Conservation (phyloP, 2,888 invertebrate genomes). For the Lasioglossum morio region DNA sequence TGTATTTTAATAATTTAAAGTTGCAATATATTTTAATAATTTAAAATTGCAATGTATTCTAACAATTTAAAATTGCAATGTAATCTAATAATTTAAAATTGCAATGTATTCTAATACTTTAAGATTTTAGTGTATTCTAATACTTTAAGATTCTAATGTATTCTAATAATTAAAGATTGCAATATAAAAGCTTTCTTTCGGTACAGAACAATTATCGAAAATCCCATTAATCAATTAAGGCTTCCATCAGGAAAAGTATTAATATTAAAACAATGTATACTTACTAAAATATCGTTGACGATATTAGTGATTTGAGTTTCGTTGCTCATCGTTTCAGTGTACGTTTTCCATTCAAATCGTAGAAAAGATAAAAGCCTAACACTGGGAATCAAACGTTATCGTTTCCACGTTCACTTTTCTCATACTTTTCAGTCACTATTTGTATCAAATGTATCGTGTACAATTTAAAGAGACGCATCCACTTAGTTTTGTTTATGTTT, state of each 20-base stretch:
- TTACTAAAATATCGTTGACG: slow-evolving; percentile 89
- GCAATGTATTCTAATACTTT: too few relatives aligned
- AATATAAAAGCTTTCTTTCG: too few relatives aligned
- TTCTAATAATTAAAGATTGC: too few relatives aligned
- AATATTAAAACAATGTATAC: slow-evolving; percentile 67
- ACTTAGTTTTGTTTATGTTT: slow-evolving; percentile 41
- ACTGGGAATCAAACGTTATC: not conserved
- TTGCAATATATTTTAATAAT: too few relatives aligned
- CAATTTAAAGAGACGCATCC: slow-evolving; percentile 10
- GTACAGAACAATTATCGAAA: too few relatives aligned
- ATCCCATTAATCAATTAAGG: too few relatives aligned
- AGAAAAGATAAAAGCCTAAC: slow-evolving; percentile 7
- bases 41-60: too few relatives aligned
- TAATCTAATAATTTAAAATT: too few relatives aligned
- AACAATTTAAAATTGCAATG: too few relatives aligned
- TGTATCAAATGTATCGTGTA: not conserved
- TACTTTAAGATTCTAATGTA: too few relatives aligned
- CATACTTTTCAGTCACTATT: slow-evolving; percentile 22
- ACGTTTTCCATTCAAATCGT: not conserved
- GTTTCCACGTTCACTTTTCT: not conserved
- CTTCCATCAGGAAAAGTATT: not conserved
- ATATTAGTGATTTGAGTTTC: slow-evolving; percentile 88
- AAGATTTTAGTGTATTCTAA: too few relatives aligned
- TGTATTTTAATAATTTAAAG: too few relatives aligned
- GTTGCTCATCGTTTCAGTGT: slow-evolving; percentile 84